These are phyloP conservation scores for Leptopilina boulardi DNA, from an alignment of 1,140 invertebrate species.

Conservation along the genomic window DNA sequence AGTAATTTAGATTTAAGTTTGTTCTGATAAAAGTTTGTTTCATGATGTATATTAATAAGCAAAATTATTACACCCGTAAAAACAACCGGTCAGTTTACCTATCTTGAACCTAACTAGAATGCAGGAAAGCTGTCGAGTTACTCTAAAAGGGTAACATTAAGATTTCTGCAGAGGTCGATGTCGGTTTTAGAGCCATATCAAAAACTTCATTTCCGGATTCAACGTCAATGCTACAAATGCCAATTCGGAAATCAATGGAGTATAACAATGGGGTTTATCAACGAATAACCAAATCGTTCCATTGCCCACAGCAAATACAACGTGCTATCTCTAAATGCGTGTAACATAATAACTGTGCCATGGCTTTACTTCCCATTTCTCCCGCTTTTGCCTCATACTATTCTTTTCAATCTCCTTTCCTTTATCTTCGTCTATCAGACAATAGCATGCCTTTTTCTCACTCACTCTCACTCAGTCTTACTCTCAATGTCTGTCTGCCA, in stretches of 20 bases:
- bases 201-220: slow-evolving; percentile 70
- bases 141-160: too few relatives aligned
- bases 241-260: slow-evolving; percentile 69
- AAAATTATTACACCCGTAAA: too few relatives aligned
- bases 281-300: slow-evolving; percentile 56
- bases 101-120: too few relatives aligned
- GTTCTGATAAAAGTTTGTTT: too few relatives aligned
- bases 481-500: slow-evolving; percentile 52
- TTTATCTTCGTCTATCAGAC: not conserved
- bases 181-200: slow-evolving; percentile 60
- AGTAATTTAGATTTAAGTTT: too few relatives aligned
- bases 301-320: slow-evolving; percentile 64
- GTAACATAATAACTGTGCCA: slow-evolving; percentile 61
- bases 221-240: slow-evolving; percentile 65
- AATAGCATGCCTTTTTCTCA: not conserved
- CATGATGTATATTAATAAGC: too few relatives aligned
- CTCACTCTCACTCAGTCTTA: not conserved
- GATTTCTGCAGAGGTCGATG: slow-evolving; percentile 19
- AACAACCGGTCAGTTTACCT: too few relatives aligned
- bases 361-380: slow-evolving; percentile 39
- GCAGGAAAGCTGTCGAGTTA: too few relatives aligned
- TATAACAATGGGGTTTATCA: slow-evolving; percentile 70
- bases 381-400: slow-evolving; percentile 35
- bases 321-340: slow-evolving; percentile 57
- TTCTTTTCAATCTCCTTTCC: not conserved